These are phyloP conservation scores for Aleadryas rufinucha DNA, from an alignment of 2,113 vertebrate genomes.

Conservation along the genomic window DNA sequence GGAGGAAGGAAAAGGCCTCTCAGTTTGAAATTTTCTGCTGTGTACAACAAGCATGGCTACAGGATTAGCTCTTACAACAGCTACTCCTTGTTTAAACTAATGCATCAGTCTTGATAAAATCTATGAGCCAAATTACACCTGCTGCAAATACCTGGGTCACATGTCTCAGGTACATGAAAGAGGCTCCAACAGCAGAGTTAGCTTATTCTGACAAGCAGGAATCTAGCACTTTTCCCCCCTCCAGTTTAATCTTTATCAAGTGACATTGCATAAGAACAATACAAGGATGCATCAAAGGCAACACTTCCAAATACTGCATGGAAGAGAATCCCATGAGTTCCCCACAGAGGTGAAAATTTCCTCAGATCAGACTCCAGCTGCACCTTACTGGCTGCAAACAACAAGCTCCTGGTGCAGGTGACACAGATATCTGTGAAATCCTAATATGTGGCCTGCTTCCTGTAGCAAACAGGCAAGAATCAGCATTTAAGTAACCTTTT, in stretches of 20 bases:
- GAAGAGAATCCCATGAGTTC: not conserved
- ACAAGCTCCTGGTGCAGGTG: not conserved
- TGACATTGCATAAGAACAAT: not conserved
- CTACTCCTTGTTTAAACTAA: not conserved
- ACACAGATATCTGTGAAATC: not conserved
- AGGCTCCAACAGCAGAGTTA: not conserved
- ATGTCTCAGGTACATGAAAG: not conserved
- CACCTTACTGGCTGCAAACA: not conserved
- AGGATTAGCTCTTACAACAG: not conserved
- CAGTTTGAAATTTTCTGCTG: not conserved
- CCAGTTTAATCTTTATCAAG: slow-evolving; percentile 1
- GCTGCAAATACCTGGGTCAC: not conserved
- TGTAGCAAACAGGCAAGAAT: not conserved
- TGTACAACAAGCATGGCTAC: not conserved
- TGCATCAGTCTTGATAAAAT: not conserved
- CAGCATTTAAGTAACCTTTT: not conserved
- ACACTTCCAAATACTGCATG: not conserved
- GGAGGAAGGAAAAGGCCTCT: not conserved
- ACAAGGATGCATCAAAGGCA: not conserved
- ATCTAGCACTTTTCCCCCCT: not conserved
- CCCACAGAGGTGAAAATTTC: not conserved
- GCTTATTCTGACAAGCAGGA: not conserved
- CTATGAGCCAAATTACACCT: not conserved
- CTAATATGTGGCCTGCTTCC: not conserved
- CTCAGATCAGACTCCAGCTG: not conserved